Base-by-base conservation (phyloP, 2,888 invertebrate species). In the Himalopsyche tibetana region DNA sequence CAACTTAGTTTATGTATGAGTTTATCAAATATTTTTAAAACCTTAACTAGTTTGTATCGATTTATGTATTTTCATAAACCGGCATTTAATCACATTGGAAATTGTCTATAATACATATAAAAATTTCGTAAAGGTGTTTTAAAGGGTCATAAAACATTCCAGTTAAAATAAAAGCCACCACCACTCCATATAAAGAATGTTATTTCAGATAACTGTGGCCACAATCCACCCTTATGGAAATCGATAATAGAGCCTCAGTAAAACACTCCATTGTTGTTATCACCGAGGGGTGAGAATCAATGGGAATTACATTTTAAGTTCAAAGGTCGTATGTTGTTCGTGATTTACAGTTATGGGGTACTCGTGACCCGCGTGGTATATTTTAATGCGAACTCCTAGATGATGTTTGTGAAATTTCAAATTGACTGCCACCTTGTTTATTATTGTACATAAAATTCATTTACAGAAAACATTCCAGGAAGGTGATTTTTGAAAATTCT, bases 291-390 rank as follows among this genome's bases (percentile, higher is more conserved):
- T 40, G 80, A 83, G 85, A 83, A 86, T 86, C 85, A 86, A 86
- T 83, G 85, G 85, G 85, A 86, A 83, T 86, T 83, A 83, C 85
- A 83, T 80, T 86, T 82, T 80, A 80, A 86, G 85, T 86, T 86
- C 83, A 83, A 83, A 83, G 83, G 85, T 80, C 83, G 82, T 51
- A 51, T 38, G 42, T 36, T 40, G 51, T 19, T 36, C 79, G 82
- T 83, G 80, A 86, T 86, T 86, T 83, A 86, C 83, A 80, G 85
- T 86, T 86, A 86, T 83, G 79, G 85, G 28, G 12, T 38, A 80
- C 17, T 8, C 80, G 80, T 63, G 63, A 63, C 63, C 63, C 28
- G 19, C 5, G 63, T 19, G 63, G 63, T 63, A 28, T 63, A 63
- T 63, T 63, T 63, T 63, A 8, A n/a, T 19, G 19, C 63, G 63